A percentile compares a stretch with the other conserved stretches of the same genome.
Conservation (phyloP, 2,888 invertebrate genomes). For the Helobdella robusta region DNA sequence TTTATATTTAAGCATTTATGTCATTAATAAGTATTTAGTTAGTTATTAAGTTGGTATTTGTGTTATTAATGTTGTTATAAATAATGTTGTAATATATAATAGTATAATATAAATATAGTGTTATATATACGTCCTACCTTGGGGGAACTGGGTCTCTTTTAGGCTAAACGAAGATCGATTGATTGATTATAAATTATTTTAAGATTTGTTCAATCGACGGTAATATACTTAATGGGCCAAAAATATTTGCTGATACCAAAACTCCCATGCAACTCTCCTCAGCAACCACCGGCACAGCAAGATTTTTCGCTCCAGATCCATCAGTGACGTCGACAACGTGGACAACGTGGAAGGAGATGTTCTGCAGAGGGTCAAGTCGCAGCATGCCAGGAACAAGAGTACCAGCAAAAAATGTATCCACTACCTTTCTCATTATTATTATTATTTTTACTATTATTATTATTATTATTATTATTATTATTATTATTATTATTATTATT, state of each 20-base stretch:
- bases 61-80: neutral
- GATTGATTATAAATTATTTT: neutral
- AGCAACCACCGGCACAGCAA: conserved; percentile 83
- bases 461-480: neutral
- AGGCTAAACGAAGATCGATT: neutral
- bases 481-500: neutral
- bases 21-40: neutral
- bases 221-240: no score
- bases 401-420: neutral
- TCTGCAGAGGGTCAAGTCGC: neutral
- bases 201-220: no score
- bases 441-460: neutral
- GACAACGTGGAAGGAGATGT: neutral
- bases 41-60: neutral
- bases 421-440: neutral
- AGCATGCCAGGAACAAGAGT: no score
- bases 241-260: no score
- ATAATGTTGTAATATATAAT: neutral
- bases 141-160: no score
- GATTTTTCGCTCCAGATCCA: conserved; percentile 80
- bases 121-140: no score
- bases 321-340: neutral
- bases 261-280: conserved; percentile 1
- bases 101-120: neutral
- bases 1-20: neutral